Percentiles rank a stretch among this genome's conserved stretches.
These are phyloP conservation scores for Orchestia grillus DNA, from an alignment of 1,140 invertebrate species.

Conservation along the genomic window DNA sequence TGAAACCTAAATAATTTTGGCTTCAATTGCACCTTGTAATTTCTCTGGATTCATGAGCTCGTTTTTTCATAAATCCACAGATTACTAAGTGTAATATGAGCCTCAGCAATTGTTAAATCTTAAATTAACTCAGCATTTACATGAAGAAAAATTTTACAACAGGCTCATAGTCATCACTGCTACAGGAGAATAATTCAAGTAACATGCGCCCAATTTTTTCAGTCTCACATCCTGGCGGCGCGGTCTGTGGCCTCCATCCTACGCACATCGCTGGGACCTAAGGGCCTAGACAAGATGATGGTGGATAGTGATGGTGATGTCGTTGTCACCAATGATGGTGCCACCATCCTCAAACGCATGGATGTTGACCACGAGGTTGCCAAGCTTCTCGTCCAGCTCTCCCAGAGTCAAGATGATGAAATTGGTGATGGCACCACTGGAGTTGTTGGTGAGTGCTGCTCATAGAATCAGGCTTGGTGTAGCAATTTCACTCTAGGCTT, in stretches of 20 bases:
- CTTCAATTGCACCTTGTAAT: too few species aligned
- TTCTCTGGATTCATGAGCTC: too few species aligned
- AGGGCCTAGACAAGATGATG: slow-evolving; percentile 97
- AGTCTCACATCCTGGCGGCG: slow-evolving; percentile 98
- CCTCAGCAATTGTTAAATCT: too few species aligned
- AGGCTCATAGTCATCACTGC: neutral
- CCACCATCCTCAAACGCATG: slow-evolving; percentile 99
- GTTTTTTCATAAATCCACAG: too few species aligned
- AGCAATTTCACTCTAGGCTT: too few species aligned
- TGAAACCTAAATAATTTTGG: too few species aligned
- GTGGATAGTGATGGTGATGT: slow-evolving; percentile 98
- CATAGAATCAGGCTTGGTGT: too few species aligned
- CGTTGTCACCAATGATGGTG: slow-evolving; percentile 98
- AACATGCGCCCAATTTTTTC: slow-evolving; percentile 72
- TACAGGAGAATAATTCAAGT: neutral
- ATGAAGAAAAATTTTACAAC: too few species aligned
- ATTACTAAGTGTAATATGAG: too few species aligned
- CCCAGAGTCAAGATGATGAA: slow-evolving; percentile 99
- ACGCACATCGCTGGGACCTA: slow-evolving; percentile 95
- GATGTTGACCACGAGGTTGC: slow-evolving; percentile 99
- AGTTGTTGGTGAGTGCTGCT: slow-evolving; percentile 88
- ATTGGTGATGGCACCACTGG: slow-evolving; percentile 99
- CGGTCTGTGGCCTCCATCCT: slow-evolving; percentile 90
- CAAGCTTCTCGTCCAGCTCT: slow-evolving; percentile 97
- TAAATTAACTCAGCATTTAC: neutral